These are phyloP conservation scores for Elephantulus edwardii DNA, from an alignment of 2,113 vertebrate genomes.

Conservation along the genomic window DNA sequence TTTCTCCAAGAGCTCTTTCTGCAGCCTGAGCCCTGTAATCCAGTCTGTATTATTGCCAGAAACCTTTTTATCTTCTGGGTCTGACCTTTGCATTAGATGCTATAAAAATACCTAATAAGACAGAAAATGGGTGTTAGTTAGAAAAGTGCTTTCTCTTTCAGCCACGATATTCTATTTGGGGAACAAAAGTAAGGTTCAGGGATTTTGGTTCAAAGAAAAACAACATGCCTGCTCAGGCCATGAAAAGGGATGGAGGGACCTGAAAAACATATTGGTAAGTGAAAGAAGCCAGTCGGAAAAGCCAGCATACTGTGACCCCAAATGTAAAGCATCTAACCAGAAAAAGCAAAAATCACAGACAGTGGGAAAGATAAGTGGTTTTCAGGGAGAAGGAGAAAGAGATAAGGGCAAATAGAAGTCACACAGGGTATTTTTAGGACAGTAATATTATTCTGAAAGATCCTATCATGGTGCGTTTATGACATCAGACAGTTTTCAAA, in stretches of 20 bases:
- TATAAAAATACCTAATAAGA: not conserved
- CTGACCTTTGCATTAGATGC: not conserved
- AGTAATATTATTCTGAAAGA: not conserved
- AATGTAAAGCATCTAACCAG: not conserved
- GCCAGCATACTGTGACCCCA: not conserved
- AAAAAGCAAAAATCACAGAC: not conserved
- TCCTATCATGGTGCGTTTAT: not conserved
- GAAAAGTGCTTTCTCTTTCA: conserved; percentile 7
- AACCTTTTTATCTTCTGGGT: not conserved
- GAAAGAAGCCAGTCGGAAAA: not conserved
- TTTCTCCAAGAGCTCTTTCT: not conserved
- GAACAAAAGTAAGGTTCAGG: not conserved
- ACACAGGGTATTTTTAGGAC: not conserved
- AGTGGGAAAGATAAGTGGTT: not conserved
- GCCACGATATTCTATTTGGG: not conserved
- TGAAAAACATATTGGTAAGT: not conserved
- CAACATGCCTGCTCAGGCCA: not conserved
- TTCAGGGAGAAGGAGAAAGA: not conserved
- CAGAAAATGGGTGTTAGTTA: not conserved
- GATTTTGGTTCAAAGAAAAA: not conserved
- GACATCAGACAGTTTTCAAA: not conserved
- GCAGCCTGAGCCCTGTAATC: not conserved
- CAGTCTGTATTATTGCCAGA: not conserved
- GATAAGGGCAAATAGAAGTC: too few relatives aligned
- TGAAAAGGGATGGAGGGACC: not conserved